Evolutionary conservation across 2,888 invertebrate species (phyloP).

Genomic region (Peribatodes rhomboidaria): DNA sequence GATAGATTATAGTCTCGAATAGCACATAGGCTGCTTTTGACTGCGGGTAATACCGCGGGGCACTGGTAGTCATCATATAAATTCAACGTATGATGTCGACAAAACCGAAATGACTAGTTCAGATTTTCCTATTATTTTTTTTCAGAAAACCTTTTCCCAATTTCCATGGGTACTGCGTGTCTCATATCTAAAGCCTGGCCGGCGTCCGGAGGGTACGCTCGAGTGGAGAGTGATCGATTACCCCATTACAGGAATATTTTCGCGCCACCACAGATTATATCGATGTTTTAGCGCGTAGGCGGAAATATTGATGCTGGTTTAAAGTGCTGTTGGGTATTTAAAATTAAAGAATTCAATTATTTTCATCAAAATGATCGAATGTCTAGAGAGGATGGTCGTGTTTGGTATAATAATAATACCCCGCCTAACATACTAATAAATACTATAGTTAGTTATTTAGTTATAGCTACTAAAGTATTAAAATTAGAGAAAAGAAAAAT

Average conservation of each 20-base stretch:
- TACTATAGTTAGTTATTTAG: neutral
- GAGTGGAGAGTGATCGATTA: conserved; percentile 72
- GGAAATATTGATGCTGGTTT: conserved; percentile 5
- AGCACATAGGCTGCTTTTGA: no score
- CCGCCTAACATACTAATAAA: no score
- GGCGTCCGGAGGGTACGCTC: conserved; percentile 71
- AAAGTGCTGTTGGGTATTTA: neutral
- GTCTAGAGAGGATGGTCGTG: no score
- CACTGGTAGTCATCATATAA: no score
- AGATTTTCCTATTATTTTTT: no score
- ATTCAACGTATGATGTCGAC: no score
- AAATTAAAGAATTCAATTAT: neutral
- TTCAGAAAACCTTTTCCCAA: neutral
- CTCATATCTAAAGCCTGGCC: conserved; percentile 68
- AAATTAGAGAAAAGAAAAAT: no score
- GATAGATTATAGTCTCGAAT: no score
- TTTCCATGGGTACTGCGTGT: neutral
- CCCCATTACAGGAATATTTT: conserved; percentile 57
- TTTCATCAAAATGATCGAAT: neutral
- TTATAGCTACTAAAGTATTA: no score
- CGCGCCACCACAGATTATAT: conserved; percentile 32
- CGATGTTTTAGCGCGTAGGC: conserved; percentile 25
- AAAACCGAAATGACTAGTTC: no score
- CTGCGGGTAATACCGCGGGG: no score
- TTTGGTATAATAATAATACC: no score